Evolutionary conservation across 30 jellyfish, hydroid and myxozoan genomes (phyloP).

Genomic region (Calvadosia cruxmelitensis): DNA sequence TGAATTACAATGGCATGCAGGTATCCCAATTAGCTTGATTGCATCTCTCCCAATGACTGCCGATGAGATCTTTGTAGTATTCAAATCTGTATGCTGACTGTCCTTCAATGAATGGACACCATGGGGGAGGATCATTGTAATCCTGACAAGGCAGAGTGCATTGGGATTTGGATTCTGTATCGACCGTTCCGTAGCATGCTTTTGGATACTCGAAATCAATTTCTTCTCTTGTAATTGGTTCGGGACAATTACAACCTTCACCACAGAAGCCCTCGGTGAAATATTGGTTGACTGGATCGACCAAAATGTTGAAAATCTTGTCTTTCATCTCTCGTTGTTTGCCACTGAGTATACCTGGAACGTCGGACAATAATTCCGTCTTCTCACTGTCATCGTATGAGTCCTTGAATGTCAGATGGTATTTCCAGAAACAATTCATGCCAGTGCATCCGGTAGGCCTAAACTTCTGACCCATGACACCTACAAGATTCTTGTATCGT

Average conservation of each 20-base stretch:
- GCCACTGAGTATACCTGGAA: background rate
- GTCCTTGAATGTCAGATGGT: background rate
- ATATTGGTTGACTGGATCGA: background rate
- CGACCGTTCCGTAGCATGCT: background rate
- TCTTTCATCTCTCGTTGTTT: background rate
- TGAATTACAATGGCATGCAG: background rate
- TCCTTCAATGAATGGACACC: background rate
- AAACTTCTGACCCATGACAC: background rate
- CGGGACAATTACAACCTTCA: background rate
- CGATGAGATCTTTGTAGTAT: background rate
- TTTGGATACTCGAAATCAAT: background rate
- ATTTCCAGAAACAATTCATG: background rate
- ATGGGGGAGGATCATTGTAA: background rate
- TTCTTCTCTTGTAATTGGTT: background rate
- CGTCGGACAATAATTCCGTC: background rate
- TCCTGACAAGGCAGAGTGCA: background rate
- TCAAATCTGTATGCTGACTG: background rate
- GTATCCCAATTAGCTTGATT: background rate
- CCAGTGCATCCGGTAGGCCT: background rate
- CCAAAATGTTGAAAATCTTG: background rate
- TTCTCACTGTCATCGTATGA: background rate
- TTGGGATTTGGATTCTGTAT: background rate
- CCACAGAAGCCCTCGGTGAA: background rate
- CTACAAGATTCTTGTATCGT: background rate
- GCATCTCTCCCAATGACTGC: background rate